phyloP scores from a whole-genome alignment of 2,113 vertebrate species.

The Eidolon helvum region DNA sequence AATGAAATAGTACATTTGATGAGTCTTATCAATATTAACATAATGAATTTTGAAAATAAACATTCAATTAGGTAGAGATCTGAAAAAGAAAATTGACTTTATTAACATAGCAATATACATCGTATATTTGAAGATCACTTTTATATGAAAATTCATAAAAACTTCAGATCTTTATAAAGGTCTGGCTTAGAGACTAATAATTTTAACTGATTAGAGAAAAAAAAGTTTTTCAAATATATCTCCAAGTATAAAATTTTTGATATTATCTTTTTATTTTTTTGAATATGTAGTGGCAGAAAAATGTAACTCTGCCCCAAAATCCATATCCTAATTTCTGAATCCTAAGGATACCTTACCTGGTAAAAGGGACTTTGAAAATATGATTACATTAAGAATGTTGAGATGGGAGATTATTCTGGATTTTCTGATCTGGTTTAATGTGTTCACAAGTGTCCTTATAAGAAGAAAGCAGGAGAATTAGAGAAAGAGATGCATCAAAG shows the following conservation, averaged over 20 bases:
- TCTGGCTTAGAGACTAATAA: not conserved
- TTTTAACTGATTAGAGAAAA: not conserved
- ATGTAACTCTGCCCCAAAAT: not conserved
- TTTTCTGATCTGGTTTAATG: not conserved
- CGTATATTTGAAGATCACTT: not conserved
- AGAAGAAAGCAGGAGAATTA: not conserved
- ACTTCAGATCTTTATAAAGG: not conserved
- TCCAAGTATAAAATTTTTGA: not conserved
- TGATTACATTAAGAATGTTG: not conserved
- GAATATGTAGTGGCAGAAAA: not conserved
- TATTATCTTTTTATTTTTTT: not conserved
- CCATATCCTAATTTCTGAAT: not conserved
- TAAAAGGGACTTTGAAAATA: not conserved
- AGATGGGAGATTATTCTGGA: not conserved
- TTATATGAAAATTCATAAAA: not conserved
- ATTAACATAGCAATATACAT: not conserved
- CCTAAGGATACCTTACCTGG: not conserved
- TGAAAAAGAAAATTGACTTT: slow-evolving; percentile 30
- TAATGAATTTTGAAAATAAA: slow-evolving; percentile 74
- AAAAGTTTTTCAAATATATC: not conserved
- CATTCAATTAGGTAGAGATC: slow-evolving; percentile 60
- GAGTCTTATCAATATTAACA: slow-evolving; percentile 45
- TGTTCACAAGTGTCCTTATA: not conserved
- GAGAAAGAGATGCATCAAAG: not conserved
- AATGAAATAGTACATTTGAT: slow-evolving; percentile 36